phyloP scores from a whole-genome alignment of 2,888 invertebrate genomes.

The Halictus ligatus region DNA sequence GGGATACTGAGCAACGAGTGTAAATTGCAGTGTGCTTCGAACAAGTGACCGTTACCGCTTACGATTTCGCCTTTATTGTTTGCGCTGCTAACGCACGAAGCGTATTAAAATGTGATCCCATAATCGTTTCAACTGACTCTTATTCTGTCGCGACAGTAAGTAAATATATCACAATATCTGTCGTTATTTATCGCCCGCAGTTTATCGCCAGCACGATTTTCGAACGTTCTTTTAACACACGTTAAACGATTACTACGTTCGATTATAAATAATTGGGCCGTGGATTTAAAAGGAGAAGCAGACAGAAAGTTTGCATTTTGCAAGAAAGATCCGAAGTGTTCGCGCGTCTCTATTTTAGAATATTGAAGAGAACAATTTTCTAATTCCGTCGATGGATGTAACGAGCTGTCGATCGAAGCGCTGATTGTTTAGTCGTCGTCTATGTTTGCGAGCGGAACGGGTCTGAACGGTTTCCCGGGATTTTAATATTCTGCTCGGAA shows the following conservation, averaged over 20 bases:
- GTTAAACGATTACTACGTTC: no score
- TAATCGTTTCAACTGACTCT: not conserved
- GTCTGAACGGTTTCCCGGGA: constrained; percentile 12
- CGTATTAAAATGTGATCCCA: not conserved
- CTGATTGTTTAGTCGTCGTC: not conserved
- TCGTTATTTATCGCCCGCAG: no score
- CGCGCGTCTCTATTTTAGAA: not conserved
- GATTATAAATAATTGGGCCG: no score
- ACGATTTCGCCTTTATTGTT: not conserved
- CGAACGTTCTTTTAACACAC: no score
- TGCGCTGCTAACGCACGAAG: not conserved
- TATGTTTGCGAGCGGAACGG: not conserved
- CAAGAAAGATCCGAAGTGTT: no score
- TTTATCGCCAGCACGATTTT: no score
- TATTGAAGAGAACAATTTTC: not conserved
- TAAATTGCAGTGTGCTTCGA: not conserved
- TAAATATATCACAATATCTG: not conserved
- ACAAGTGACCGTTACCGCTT: not conserved
- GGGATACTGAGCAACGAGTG: not conserved
- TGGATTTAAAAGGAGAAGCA: no score
- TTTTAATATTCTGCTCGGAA: not conserved
- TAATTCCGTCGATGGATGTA: no score
- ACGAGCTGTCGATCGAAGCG: not conserved
- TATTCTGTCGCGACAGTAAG: not conserved
- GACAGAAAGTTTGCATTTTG: no score